These are phyloP conservation scores for Rhingia campestris DNA, from an alignment of 2,888 invertebrate genomes.

Conservation along the genomic window DNA sequence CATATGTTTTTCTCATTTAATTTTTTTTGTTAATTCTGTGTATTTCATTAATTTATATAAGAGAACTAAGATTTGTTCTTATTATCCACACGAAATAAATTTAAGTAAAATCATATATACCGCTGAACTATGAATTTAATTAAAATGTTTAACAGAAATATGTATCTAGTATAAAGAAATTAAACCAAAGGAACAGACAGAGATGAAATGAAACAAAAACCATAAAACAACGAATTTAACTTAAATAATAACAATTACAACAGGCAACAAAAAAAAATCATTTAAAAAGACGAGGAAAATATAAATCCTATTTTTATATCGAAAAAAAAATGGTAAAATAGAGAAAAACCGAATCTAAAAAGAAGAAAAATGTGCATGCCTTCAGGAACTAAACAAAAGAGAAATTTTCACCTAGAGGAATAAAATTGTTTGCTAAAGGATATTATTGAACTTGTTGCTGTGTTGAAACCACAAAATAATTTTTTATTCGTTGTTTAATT, in stretches of 20 bases:
- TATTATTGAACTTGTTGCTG: conserved; percentile 4
- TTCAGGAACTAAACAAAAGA: conserved; percentile 11
- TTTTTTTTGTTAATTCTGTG: conserved; percentile 30
- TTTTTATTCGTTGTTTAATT: conserved; percentile 68
- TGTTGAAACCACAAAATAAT: conserved; percentile 70
- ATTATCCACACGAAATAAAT: conserved; percentile 13
- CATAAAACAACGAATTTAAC: conserved; percentile 27
- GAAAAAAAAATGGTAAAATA: conserved; percentile 10
- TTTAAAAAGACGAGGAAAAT: conserved; percentile 37
- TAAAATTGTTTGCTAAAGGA: neutral
- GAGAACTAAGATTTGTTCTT: neutral
- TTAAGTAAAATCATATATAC: conserved; percentile 60
- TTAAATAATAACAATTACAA: conserved; percentile 48
- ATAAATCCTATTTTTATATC: conserved; percentile 21
- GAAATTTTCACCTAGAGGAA: conserved; percentile 28
- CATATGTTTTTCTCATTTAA: conserved; percentile 70
- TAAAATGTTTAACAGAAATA: conserved; percentile 69
- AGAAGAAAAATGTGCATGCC: conserved; percentile 17
- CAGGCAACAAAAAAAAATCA: conserved; percentile 51
- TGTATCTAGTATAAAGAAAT: conserved; percentile 36
- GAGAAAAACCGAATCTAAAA: conserved; percentile 5
- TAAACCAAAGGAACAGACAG: conserved; percentile 39
- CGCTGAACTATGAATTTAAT: conserved; percentile 20
- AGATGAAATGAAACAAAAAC: conserved; percentile 4
- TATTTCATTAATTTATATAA: conserved; percentile 33